Percentiles rank a stretch among this genome's conserved stretches.
Conservation (phyloP, 2,113 vertebrate genomes). For the Festucalex cinctus region DNA sequence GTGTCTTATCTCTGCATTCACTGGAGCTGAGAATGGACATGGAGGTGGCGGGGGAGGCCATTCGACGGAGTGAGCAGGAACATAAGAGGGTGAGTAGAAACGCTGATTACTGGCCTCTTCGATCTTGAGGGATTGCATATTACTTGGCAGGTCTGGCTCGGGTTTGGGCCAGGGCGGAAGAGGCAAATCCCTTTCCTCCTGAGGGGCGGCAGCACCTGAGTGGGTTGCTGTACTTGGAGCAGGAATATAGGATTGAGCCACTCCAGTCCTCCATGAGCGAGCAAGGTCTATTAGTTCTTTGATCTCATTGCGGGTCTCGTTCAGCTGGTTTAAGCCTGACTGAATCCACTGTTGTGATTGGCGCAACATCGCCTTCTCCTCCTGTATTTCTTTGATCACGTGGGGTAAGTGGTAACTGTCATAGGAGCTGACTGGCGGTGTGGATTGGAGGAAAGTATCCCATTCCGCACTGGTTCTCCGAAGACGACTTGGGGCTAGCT, state of each 20-base stretch:
- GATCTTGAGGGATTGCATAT: too few relatives aligned
- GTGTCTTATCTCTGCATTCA: background rate
- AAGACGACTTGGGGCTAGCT: background rate
- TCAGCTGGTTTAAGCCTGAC: background rate
- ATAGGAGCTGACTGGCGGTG: background rate
- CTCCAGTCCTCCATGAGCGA: background rate
- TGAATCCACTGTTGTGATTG: background rate
- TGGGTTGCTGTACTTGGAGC: background rate
- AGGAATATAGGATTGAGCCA: background rate
- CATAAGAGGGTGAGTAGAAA: background rate
- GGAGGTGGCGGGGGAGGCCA: background rate
- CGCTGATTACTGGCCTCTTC: background rate
- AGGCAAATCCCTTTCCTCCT: background rate
- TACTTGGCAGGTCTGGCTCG: background rate
- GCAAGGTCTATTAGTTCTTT: background rate
- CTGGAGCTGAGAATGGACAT: background rate
- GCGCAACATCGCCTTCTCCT: background rate
- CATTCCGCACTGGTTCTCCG: background rate
- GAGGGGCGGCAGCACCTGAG: background rate
- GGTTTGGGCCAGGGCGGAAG: background rate
- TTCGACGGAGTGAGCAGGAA: background rate
- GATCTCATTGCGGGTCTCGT: background rate
- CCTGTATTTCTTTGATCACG: background rate
- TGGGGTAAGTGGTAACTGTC: background rate
- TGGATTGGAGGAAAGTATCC: background rate